These are phyloP conservation scores for Mesorhabditis sp. DNA, from an alignment of 2,888 invertebrate species.

Conservation along the genomic window DNA sequence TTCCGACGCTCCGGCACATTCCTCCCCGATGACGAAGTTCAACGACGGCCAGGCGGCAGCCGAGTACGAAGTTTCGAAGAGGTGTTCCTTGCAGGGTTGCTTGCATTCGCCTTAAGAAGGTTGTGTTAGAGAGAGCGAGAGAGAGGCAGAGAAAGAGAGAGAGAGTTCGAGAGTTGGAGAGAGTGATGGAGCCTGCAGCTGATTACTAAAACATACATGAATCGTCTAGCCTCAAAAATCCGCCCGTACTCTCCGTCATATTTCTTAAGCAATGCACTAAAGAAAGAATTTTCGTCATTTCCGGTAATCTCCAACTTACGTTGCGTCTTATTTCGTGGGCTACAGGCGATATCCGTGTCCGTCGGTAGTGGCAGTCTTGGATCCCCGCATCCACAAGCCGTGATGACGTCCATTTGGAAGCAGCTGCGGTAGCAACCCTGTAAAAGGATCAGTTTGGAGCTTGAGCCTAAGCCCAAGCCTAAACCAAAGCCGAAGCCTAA, in stretches of 20 bases:
- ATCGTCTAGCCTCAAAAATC: conserved; percentile 50
- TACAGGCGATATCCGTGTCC: conserved; percentile 42
- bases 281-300: conserved; percentile 9
- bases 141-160: too few relatives aligned
- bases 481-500: too few relatives aligned
- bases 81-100: conserved; percentile 52
- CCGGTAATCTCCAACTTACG: conserved; percentile 21
- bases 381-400: conserved; percentile 55
- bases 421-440: conserved; percentile 57
- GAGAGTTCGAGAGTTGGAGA: too few relatives aligned
- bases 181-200: neutral
- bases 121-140: too few relatives aligned
- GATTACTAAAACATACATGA: conserved; percentile 40
- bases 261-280: conserved; percentile 46
- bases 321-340: conserved; percentile 38
- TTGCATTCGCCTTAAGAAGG: conserved; percentile 20
- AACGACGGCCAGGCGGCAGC: conserved; percentile 57
- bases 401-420: conserved; percentile 54
- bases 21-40: conserved; percentile 54
- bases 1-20: conserved; percentile 47
- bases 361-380: conserved; percentile 56
- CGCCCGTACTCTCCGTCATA: conserved; percentile 45
- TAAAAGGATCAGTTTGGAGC: conserved; percentile 1
- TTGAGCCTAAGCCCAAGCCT: neutral
- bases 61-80: conserved; percentile 57